phyloP scores from a whole-genome alignment of 2,888 invertebrate species.

The Diploptera punctata region DNA sequence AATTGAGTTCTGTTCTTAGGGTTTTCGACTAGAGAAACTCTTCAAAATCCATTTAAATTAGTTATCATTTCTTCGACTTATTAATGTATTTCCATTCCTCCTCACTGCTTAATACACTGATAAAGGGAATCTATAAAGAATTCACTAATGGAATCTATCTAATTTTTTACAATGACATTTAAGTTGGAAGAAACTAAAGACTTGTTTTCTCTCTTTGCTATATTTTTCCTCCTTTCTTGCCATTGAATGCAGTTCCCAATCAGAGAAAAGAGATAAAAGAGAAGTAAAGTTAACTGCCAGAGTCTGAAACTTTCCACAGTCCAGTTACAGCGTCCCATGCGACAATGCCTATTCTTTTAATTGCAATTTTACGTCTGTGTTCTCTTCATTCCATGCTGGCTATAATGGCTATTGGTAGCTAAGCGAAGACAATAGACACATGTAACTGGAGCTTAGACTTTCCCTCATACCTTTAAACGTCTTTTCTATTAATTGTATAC shows the following conservation, averaged over 20 bases:
- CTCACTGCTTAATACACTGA: background rate
- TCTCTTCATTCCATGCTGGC: too few species aligned
- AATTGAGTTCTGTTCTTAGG: background rate
- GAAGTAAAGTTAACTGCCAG: background rate
- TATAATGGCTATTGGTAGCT: too few species aligned
- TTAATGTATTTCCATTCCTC: background rate
- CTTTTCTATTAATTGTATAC: too few species aligned
- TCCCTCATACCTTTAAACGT: too few species aligned
- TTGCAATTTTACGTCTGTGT: background rate
- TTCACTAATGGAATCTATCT: background rate
- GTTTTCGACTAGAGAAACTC: background rate
- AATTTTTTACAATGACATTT: conserved; percentile 16
- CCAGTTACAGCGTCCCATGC: background rate
- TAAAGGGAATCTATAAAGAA: background rate
- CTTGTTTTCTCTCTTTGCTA: background rate
- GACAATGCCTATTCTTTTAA: background rate
- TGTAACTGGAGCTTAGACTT: too few species aligned
- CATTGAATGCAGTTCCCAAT: background rate
- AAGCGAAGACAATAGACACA: too few species aligned
- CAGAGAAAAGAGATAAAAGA: background rate
- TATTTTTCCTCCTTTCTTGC: background rate
- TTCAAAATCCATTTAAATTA: conserved; percentile 6
- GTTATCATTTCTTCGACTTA: background rate
- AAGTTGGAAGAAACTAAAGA: background rate
- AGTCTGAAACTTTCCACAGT: background rate